Conservation (phyloP, 2,797 vertebrate species). For the Nannoperca obscura region DNA sequence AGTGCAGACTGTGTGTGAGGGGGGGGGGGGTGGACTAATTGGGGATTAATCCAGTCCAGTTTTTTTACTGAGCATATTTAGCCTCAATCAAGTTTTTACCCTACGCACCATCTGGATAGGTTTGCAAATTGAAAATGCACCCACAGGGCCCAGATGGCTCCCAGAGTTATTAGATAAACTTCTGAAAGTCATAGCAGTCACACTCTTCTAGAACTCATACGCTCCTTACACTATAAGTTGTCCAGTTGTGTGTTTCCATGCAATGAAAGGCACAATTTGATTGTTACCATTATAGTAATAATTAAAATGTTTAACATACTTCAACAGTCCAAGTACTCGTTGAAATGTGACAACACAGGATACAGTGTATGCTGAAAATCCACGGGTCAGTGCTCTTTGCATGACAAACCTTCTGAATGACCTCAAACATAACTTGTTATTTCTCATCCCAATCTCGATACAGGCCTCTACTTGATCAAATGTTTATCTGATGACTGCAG, state of each 20-base stretch:
- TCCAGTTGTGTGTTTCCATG: not conserved
- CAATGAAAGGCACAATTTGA: not conserved
- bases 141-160: slow-evolving; percentile 47
- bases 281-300: no score
- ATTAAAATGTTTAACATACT: no score
- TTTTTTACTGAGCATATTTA: slow-evolving; percentile 23
- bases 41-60: slow-evolving; percentile 24
- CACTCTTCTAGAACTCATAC: not conserved
- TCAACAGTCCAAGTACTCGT: no score
- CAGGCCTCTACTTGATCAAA: not conserved
- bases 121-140: slow-evolving; percentile 13
- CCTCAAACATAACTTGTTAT: no score
- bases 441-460: not conserved
- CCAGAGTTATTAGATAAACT: slow-evolving; percentile 12
- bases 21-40: not conserved
- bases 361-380: no score
- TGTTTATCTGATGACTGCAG: not conserved
- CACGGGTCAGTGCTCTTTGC: no score
- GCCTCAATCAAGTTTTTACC: slow-evolving; percentile 22
- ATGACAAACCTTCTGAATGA: no score
- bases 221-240: not conserved
- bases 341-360: not conserved
- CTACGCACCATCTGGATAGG: slow-evolving; percentile 46
- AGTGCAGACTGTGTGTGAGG: not conserved
- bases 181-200: slow-evolving; percentile 2